These are phyloP conservation scores for Neodiprion fabricii DNA, from an alignment of 1,140 invertebrate species.

Conservation along the genomic window DNA sequence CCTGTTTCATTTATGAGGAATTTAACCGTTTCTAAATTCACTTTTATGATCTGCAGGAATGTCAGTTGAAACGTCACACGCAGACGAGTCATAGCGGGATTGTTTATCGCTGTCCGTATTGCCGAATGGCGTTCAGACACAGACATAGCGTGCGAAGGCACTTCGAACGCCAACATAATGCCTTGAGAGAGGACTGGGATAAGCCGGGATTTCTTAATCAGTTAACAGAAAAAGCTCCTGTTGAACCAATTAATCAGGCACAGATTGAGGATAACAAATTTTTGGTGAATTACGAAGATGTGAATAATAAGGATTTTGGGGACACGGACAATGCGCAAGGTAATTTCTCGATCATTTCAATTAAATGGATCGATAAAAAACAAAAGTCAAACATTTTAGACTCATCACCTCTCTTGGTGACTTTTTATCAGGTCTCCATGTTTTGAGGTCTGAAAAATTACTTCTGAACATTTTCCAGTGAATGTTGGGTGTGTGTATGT, in stretches of 20 bases:
- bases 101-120: conserved; percentile 59
- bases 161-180: conserved; percentile 55
- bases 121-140: conserved; percentile 46
- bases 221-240: conserved; percentile 24
- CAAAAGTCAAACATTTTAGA: background rate
- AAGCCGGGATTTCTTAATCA: conserved; percentile 33
- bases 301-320: conserved; percentile 1
- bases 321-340: background rate
- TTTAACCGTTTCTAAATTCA: no score
- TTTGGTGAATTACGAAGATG: background rate
- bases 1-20: no score
- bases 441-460: no score
- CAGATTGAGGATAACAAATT: conserved; percentile 1
- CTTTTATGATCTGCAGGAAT: conserved; percentile 25
- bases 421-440: no score
- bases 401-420: background rate
- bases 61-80: conserved; percentile 56
- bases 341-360: background rate
- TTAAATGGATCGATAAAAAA: background rate
- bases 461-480: no score
- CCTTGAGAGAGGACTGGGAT: conserved; percentile 35
- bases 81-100: conserved; percentile 55
- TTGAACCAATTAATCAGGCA: background rate
- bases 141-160: conserved; percentile 58
- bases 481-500: no score